phyloP scores from a whole-genome alignment of 2,888 invertebrate species.

The Sussaba pulchella region DNA sequence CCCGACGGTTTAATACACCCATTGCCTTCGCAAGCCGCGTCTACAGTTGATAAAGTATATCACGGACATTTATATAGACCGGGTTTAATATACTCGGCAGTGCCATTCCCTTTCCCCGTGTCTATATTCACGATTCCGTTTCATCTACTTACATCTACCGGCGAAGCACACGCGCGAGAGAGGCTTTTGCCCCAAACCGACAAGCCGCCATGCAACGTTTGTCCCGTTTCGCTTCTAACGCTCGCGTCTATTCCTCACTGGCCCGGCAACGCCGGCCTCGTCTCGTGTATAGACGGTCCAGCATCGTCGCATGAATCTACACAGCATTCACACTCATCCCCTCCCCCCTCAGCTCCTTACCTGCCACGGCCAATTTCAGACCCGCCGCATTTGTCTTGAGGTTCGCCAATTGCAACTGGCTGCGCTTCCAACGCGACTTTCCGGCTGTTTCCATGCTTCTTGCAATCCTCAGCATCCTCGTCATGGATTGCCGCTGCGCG shows the following conservation, averaged over 20 bases:
- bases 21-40: neutral
- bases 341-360: constrained; percentile 59
- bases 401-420: constrained; percentile 78
- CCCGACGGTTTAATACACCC: constrained; percentile 3
- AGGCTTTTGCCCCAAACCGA: constrained; percentile 46
- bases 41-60: neutral
- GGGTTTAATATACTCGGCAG: constrained; percentile 45
- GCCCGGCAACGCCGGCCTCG: neutral
- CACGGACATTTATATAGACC: constrained; percentile 42
- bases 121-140: constrained; percentile 53
- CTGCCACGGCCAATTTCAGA: constrained; percentile 80
- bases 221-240: constrained; percentile 53
- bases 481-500: constrained; percentile 41
- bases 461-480: neutral
- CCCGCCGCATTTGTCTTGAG: constrained; percentile 81
- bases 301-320: constrained; percentile 1
- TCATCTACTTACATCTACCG: constrained; percentile 45
- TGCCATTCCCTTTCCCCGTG: neutral
- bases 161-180: too few species aligned
- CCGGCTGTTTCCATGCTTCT: constrained; percentile 15
- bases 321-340: neutral
- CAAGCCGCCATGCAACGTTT: constrained; percentile 51
- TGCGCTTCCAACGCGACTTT: constrained; percentile 29
- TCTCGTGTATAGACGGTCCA: constrained; percentile 26
- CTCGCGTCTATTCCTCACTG: constrained; percentile 53